These are phyloP conservation scores for Styela plicata DNA, from an alignment of 23 tunicate genomes.

Conservation along the genomic window DNA sequence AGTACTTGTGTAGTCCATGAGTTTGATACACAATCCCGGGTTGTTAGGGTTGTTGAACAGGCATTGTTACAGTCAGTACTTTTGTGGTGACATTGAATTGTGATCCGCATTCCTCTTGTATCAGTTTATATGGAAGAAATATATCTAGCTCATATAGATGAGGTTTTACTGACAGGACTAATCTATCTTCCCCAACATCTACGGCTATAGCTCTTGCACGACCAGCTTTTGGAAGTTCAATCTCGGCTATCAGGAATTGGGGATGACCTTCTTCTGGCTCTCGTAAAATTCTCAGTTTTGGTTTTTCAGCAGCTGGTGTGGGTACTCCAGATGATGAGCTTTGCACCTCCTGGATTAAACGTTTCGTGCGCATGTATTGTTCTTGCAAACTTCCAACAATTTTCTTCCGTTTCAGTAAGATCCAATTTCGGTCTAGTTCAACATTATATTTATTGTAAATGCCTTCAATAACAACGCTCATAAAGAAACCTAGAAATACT, in stretches of 20 bases:
- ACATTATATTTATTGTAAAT: constrained; percentile 49
- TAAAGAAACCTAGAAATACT: constrained; percentile 79
- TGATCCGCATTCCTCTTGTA: constrained; percentile 83
- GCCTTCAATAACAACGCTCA: constrained; percentile 91
- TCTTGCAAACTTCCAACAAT: constrained; percentile 69
- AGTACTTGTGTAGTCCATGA: too few species aligned
- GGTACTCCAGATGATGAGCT: constrained; percentile 3
- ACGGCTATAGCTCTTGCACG: constrained; percentile 61
- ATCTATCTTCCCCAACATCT: constrained; percentile 87
- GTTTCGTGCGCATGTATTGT: constrained; percentile 67
- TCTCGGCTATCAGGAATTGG: constrained; percentile 67
- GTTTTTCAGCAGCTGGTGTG: constrained; percentile 33
- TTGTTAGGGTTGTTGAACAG: too few species aligned
- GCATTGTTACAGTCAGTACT: constrained; percentile 76
- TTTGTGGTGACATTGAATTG: constrained; percentile 64
- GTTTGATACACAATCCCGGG: too few species aligned
- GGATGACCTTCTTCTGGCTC: constrained; percentile 84
- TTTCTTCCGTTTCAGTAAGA: constrained; percentile 67
- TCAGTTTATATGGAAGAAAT: constrained; percentile 61
- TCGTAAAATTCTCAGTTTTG: constrained; percentile 42
- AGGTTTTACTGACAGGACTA: constrained; percentile 75
- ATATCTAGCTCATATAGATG: constrained; percentile 61
- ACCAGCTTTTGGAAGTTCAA: constrained; percentile 44
- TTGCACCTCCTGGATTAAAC: constrained; percentile 66
- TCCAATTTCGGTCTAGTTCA: constrained; percentile 73